Evolutionary conservation across 2,797 vertebrate species (phyloP).

Genomic region (Rhadinocentrus ornatus): DNA sequence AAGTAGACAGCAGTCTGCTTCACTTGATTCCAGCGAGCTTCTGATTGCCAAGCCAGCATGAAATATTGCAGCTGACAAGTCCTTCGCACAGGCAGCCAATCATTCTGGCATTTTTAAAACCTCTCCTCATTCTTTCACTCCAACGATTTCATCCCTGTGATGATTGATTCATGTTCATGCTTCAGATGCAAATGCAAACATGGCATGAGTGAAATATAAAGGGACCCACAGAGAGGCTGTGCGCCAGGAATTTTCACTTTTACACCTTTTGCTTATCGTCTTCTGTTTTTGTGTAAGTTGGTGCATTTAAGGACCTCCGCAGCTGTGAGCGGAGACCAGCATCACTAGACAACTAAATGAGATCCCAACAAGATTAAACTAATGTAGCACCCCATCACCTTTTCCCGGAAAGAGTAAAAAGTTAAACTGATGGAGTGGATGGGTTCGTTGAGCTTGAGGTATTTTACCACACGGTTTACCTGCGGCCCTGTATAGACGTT

Average conservation of each 20-base stretch:
- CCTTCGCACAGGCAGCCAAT: slow-evolving; percentile 48
- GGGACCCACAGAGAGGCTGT: slow-evolving; percentile 13
- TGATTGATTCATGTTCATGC: slow-evolving; percentile 56
- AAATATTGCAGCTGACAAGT: slow-evolving; percentile 41
- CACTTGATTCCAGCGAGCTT: background rate
- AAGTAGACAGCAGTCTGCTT: slow-evolving; percentile 14
- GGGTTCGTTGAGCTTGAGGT: too few relatives aligned
- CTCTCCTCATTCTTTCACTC: slow-evolving; percentile 52
- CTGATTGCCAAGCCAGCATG: slow-evolving; percentile 29
- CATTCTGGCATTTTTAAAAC: slow-evolving; percentile 63
- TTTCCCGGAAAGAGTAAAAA: too few relatives aligned
- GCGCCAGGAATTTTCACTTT: slow-evolving; percentile 7
- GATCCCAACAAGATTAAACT: too few relatives aligned
- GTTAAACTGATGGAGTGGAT: too few relatives aligned
- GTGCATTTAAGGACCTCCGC: background rate
- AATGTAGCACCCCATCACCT: too few relatives aligned
- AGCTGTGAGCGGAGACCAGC: background rate
- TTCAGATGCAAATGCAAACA: slow-evolving; percentile 59
- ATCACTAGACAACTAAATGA: slow-evolving; percentile 11
- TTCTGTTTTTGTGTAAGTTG: slow-evolving; percentile 17
- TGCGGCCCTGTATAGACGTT: too few relatives aligned
- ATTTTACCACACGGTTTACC: too few relatives aligned
- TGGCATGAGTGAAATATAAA: slow-evolving; percentile 53
- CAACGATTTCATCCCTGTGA: slow-evolving; percentile 13
- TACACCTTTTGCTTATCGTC: slow-evolving; percentile 35